phyloP scores from a whole-genome alignment of 2,113 vertebrate species.

The Pholis gunnellus region DNA sequence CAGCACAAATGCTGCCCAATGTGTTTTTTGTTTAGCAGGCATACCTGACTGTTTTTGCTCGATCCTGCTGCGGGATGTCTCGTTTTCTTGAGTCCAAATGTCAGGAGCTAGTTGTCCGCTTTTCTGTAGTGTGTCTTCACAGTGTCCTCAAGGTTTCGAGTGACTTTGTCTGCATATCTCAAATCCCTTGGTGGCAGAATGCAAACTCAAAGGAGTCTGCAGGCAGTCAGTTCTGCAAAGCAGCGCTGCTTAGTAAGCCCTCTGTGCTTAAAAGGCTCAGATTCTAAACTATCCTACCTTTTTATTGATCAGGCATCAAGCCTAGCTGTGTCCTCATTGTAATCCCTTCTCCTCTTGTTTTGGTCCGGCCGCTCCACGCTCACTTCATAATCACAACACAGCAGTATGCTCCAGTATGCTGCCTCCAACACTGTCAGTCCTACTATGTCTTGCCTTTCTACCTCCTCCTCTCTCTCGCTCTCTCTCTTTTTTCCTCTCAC shows the following conservation, averaged over 20 bases:
- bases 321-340: slow-evolving; percentile 57
- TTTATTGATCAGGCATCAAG: slow-evolving; percentile 64
- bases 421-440: slow-evolving; percentile 62
- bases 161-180: slow-evolving; percentile 51
- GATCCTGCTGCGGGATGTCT: slow-evolving; percentile 44
- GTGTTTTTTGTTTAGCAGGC: slow-evolving; percentile 29
- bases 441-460: slow-evolving; percentile 63
- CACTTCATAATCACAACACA: slow-evolving; percentile 56
- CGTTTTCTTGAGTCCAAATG: slow-evolving; percentile 43
- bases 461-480: slow-evolving; percentile 54
- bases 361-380: slow-evolving; percentile 63
- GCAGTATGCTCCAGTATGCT: slow-evolving; percentile 63
- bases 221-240: slow-evolving; percentile 40
- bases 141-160: slow-evolving; percentile 34
- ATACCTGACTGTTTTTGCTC: slow-evolving; percentile 61
- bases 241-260: slow-evolving; percentile 34
- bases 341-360: slow-evolving; percentile 58
- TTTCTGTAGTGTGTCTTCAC: slow-evolving; percentile 29
- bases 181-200: slow-evolving; percentile 43
- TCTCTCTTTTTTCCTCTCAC: slow-evolving; percentile 22
- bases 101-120: slow-evolving; percentile 38
- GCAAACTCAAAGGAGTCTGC: slow-evolving; percentile 57
- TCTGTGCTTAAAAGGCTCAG: slow-evolving; percentile 22
- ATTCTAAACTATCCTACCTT: slow-evolving; percentile 52
- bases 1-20: neutral